phyloP scores from a whole-genome alignment of 1,140 invertebrate genomes.

The Metopolophium dirhodum region DNA sequence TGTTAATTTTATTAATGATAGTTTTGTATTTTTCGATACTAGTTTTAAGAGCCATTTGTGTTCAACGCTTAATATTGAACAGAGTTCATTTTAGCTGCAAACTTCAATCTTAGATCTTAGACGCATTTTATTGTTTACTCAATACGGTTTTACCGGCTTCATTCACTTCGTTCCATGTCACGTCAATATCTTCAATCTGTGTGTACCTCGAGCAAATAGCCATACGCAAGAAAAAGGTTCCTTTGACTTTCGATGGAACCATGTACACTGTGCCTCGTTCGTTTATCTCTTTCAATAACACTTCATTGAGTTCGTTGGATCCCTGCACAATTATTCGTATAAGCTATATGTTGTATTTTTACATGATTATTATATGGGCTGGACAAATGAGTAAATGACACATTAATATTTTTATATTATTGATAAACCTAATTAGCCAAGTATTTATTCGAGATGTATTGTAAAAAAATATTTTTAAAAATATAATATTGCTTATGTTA shows the following conservation, averaged over 20 bases:
- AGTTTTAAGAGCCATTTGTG: not conserved
- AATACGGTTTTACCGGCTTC: constrained; percentile 39
- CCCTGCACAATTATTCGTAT: constrained; percentile 65
- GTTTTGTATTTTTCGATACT: not conserved
- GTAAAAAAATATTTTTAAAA: not conserved
- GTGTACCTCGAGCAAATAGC: constrained; percentile 89
- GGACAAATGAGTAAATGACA: not conserved
- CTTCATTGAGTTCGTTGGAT: constrained; percentile 83
- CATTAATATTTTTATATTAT: not conserved
- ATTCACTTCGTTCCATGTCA: constrained; percentile 86
- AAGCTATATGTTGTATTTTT: not conserved
- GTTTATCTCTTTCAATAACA: constrained; percentile 85
- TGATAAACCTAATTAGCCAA: not conserved
- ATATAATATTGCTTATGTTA: not conserved
- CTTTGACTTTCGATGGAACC: constrained; percentile 87
- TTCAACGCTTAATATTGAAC: not conserved
- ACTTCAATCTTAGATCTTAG: not conserved
- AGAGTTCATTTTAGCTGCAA: not conserved
- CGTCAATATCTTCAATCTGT: constrained; percentile 80
- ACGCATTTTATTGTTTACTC: constrained; percentile 65
- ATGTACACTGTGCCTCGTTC: constrained; percentile 91
- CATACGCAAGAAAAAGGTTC: constrained; percentile 86
- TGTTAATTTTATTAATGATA: not conserved
- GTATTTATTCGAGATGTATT: not conserved
- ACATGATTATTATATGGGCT: not conserved